A percentile compares a stretch with the other conserved stretches of the same genome.
Evolutionary conservation across 2,113 vertebrate genomes (phyloP).

Genomic region (Oryzias celebensis): DNA sequence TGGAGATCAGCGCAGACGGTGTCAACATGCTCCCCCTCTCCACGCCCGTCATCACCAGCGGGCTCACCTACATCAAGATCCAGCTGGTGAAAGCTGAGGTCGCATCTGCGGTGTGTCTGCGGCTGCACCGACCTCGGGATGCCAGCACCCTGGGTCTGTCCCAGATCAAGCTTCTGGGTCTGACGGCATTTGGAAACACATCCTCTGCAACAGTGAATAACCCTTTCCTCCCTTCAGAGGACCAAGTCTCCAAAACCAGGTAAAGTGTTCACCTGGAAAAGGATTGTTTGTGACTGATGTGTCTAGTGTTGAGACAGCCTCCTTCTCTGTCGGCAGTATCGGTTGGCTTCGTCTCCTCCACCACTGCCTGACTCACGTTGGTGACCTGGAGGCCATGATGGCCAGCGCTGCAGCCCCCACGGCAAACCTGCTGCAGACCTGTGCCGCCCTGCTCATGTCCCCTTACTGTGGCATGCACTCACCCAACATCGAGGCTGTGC

Average conservation of each 20-base stretch:
- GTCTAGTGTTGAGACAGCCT: background rate
- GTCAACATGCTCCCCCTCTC: constrained; percentile 98
- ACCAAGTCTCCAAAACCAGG: constrained; percentile 99
- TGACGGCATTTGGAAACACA: constrained; percentile 96
- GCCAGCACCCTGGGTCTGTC: constrained; percentile 95
- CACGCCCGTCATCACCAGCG: constrained; percentile 93
- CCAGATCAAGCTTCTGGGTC: constrained; percentile 94
- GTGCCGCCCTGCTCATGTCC: constrained; percentile 95
- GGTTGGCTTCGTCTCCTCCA: constrained; percentile 96
- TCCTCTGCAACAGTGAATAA: constrained; percentile 98
- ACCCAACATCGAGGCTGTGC: constrained; percentile 96
- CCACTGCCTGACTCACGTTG: constrained; percentile 97
- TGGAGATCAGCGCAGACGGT: constrained; percentile 97
- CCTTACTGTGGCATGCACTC: constrained; percentile 99
- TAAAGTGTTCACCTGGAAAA: constrained; percentile 39
- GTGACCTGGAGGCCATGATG: constrained; percentile 97
- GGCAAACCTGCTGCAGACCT: constrained; percentile 96
- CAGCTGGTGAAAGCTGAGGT: constrained; percentile 98
- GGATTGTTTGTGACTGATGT: background rate
- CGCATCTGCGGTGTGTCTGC: constrained; percentile 93
- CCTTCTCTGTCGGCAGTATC: constrained; percentile 78
- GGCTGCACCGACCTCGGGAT: constrained; percentile 94
- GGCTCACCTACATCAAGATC: constrained; percentile 98
- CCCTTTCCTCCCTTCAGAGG: constrained; percentile 97
- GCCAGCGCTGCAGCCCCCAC: constrained; percentile 96